A percentile compares a stretch with the other conserved stretches of the same genome.
Conservation (phyloP, 2,888 invertebrate species). For the Smittia aterrima region DNA sequence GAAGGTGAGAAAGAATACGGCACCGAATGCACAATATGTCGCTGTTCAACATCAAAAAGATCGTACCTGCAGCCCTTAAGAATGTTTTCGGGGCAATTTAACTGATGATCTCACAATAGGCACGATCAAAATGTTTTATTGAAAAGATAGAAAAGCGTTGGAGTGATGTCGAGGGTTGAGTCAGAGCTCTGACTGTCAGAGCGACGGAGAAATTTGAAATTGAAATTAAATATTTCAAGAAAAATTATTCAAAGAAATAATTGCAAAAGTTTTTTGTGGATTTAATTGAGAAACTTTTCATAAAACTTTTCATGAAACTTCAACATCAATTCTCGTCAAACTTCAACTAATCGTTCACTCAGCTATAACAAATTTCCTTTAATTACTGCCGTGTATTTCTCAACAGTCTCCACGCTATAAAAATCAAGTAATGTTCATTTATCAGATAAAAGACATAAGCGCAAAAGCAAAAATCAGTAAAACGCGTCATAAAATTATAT, state of each 20-base stretch:
- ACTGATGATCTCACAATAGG: not conserved
- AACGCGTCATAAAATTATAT: not conserved
- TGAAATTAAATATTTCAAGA: no score
- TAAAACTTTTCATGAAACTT: no score
- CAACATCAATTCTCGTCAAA: no score
- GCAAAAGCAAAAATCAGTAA: not conserved
- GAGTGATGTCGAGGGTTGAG: not conserved
- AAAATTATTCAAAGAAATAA: no score
- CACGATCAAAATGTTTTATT: not conserved
- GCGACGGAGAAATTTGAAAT: no score
- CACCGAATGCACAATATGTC: conserved; percentile 30
- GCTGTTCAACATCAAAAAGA: not conserved
- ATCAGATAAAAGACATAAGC: not conserved
- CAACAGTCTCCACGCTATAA: not conserved
- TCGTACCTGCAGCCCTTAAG: conserved; percentile 13
- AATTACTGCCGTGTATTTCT: conserved; percentile 11
- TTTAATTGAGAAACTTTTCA: no score
- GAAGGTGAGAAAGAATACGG: conserved; percentile 39
- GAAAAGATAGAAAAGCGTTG: not conserved
- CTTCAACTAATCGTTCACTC: conserved; percentile 22
- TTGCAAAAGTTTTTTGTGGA: no score
- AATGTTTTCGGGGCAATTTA: conserved; percentile 16
- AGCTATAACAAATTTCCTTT: conserved; percentile 25
- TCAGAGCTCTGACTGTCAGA: not conserved
- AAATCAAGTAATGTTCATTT: not conserved